phyloP scores from a whole-genome alignment of 2,888 invertebrate species.

The Cryptosula pallasiana region DNA sequence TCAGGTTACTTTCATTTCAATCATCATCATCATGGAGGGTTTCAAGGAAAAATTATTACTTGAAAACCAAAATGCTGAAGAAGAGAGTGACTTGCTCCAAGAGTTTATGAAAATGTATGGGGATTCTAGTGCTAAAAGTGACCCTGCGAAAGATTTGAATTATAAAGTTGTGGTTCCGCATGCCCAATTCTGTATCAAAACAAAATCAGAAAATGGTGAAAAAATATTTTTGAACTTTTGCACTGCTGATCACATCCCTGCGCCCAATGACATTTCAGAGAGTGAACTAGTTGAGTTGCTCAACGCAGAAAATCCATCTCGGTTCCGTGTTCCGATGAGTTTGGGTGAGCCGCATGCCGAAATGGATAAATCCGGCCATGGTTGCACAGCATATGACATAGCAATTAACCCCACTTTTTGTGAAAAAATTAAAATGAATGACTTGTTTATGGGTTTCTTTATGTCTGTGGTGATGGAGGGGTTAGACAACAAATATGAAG shows the following conservation, averaged over 20 bases:
- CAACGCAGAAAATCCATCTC: conserved; percentile 65
- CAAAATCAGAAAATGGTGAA: conserved; percentile 38
- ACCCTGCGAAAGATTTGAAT: not conserved
- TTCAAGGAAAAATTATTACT: not conserved
- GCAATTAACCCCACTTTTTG: conserved; percentile 75
- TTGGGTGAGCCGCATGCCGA: conserved; percentile 76
- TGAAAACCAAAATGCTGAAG: not conserved
- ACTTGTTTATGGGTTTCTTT: conserved; percentile 72
- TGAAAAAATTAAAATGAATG: conserved; percentile 66
- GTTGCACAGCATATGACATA: conserved; percentile 74
- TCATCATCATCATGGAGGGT: not conserved
- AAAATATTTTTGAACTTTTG: conserved; percentile 76
- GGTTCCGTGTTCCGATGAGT: conserved; percentile 81
- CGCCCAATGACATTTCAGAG: conserved; percentile 51
- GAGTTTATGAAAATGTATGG: conserved; percentile 9
- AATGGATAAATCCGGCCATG: conserved; percentile 69
- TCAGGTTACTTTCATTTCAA: no score
- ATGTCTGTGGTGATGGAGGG: conserved; percentile 74
- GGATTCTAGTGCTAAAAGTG: not conserved
- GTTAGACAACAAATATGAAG: conserved; percentile 70
- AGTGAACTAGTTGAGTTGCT: conserved; percentile 66
- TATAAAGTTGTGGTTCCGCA: conserved; percentile 1
- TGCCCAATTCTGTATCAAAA: conserved; percentile 45
- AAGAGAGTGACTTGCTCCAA: not conserved
- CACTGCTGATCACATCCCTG: conserved; percentile 61